Conservation (phyloP, 1,140 invertebrate species). For the Ooceraea biroi region DNA sequence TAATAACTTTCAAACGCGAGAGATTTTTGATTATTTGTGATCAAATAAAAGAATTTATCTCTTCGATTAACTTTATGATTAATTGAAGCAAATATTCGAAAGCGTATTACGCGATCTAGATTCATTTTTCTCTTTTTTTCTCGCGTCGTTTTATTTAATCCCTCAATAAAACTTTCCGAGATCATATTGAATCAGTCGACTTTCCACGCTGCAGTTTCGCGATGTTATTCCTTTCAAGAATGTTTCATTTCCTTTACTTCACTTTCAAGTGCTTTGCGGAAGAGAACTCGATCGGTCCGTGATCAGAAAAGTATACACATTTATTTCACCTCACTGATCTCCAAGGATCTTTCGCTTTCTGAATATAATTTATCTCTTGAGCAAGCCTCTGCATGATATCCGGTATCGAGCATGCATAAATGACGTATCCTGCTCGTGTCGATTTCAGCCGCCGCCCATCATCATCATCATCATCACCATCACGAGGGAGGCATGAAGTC, state of each 20-base stretch:
- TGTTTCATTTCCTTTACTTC: slow-evolving; percentile 21
- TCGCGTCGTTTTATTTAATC: slow-evolving; percentile 21
- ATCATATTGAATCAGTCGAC: slow-evolving; percentile 29
- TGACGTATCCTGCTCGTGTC: not conserved
- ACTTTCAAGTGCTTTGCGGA: not conserved
- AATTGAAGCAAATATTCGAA: slow-evolving; percentile 24
- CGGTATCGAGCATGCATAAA: not conserved
- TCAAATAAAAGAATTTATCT: slow-evolving; percentile 15
- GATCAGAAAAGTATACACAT: not conserved
- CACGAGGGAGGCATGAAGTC: slow-evolving; percentile 82
- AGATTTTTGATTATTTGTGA: not conserved
- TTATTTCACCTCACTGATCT: not conserved
- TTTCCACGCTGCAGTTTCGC: slow-evolving; percentile 6
- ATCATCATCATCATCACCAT: slow-evolving; percentile 85
- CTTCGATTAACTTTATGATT: slow-evolving; percentile 6
- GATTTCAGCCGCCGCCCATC: slow-evolving; percentile 74
- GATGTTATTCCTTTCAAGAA: slow-evolving; percentile 47
- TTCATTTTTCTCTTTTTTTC: not conserved
- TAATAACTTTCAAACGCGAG: not conserved
- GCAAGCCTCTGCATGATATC: not conserved
- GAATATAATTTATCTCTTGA: not conserved
- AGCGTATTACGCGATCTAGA: not conserved
- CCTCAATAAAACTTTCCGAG: not conserved
- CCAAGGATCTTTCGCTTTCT: not conserved
- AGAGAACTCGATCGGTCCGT: slow-evolving; percentile 7